Evolutionary conservation across 2,113 vertebrate genomes (phyloP), one percentile per base, ranked within the genome.

Genomic region (Pollachius pollachius): DNA sequence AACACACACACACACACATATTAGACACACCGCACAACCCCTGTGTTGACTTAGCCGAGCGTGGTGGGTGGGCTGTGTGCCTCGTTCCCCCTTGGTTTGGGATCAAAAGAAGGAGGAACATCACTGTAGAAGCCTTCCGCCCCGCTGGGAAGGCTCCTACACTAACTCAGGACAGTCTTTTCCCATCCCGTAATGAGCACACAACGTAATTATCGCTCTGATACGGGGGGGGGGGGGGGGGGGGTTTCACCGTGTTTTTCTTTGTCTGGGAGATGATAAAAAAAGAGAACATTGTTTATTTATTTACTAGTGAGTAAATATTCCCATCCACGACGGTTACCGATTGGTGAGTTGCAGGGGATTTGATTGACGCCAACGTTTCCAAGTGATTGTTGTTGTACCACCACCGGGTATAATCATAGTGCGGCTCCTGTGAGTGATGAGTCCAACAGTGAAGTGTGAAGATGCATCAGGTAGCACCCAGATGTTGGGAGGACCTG

Each of bases 91-190:
- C 71, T 41, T 56, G 71, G 71, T 73, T 67, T 67, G 9, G 59
- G 71, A 73, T 67, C 64, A 67, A 73, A 73, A 57, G 64, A 62
- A 67, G 23, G 7, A 17, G 41, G 52, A 67, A 67, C 71, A 73
- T 67, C 17, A 60, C 65, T 60, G 70, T 65, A 6, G 30, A 60
- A 72, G 54, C 21, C 41, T 67, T 17, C 62, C 52, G 62, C 69
- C 71, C 71, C 37, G 13, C 16, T 52, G 71, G 57, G 64, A 67
- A 21, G 17, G 17, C 64, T 15, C 64, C 59, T 60, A 62, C 37
- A 52, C 70, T 41, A 57, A 41, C 69, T 64, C 62, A 65, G 70
- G 70, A 72, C 70, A 72, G 54, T 60, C 52, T 72, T 62, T 56
- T 67, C 52, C 65, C 11, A n/a, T 19, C 34, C 58, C 58, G 54